Evolutionary conservation across 2,797 vertebrate genomes (phyloP).

Genomic region (Sebastes dallii): DNA sequence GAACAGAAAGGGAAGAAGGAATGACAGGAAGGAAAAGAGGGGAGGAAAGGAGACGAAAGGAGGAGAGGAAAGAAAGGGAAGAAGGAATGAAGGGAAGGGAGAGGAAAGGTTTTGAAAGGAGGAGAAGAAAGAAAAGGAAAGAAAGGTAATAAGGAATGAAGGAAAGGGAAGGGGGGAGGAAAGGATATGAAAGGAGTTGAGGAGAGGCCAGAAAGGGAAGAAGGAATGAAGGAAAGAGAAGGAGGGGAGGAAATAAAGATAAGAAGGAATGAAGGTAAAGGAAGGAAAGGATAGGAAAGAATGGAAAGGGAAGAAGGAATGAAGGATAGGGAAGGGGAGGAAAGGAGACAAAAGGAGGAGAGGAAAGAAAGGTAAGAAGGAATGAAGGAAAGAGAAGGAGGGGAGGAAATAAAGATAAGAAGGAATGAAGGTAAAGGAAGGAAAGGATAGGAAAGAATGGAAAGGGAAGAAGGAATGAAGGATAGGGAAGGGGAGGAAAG

Average conservation of each 20-base stretch:
- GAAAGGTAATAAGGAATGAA: background rate
- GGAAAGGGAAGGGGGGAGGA: background rate
- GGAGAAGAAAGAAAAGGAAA: too few species aligned
- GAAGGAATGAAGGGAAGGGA: background rate
- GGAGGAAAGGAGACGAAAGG: background rate
- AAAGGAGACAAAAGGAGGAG: too few species aligned
- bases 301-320: background rate
- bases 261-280: too few species aligned
- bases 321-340: too few species aligned
- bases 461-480: background rate
- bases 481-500: background rate
- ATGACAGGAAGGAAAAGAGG: background rate
- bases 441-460: too few species aligned
- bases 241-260: too few species aligned
- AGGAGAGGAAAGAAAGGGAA: background rate
- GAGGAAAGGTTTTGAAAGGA: background rate
- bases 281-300: too few species aligned
- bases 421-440: background rate
- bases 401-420: too few species aligned
- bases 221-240: background rate
- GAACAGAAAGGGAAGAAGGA: background rate
- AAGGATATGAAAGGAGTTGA: background rate
- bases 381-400: too few species aligned
- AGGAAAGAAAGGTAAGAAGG: too few species aligned
- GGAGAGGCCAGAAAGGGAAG: background rate